Percentiles rank a stretch among this genome's conserved stretches.
These are phyloP conservation scores for Xylota sylvarum DNA, from an alignment of 2,888 invertebrate species.

Conservation along the genomic window DNA sequence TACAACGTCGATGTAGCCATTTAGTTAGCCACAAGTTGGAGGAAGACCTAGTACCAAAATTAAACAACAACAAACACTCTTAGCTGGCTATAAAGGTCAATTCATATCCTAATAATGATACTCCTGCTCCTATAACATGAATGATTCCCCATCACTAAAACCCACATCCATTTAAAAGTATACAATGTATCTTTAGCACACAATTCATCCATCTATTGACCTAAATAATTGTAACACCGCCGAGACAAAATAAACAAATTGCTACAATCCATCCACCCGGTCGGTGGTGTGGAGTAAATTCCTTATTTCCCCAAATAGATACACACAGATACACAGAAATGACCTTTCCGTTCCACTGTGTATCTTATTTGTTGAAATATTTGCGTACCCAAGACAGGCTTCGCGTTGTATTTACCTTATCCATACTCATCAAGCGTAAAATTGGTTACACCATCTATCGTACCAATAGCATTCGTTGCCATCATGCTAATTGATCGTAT, in stretches of 20 bases:
- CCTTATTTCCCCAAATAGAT: neutral
- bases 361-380: slow-evolving; percentile 63
- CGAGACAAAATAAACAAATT: slow-evolving; percentile 16
- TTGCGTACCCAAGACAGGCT: slow-evolving; percentile 43
- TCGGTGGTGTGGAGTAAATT: neutral
- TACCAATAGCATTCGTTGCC: slow-evolving; percentile 55
- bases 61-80: too few species aligned
- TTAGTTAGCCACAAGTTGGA: too few species aligned
- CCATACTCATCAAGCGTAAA: slow-evolving; percentile 61
- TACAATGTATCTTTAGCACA: neutral
- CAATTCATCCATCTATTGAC: slow-evolving; percentile 10
- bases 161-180: neutral
- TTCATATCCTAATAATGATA: too few species aligned
- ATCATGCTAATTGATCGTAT: slow-evolving; percentile 68
- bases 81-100: too few species aligned
- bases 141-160: too few species aligned
- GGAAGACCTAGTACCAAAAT: too few species aligned
- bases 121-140: too few species aligned
- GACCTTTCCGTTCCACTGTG: slow-evolving; percentile 43
- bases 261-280: neutral
- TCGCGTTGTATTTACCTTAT: slow-evolving; percentile 42
- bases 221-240: slow-evolving; percentile 6
- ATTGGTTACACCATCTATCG: slow-evolving; percentile 74
- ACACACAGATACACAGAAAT: slow-evolving; percentile 11
- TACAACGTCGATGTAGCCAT: too few species aligned